Evolutionary conservation across 2,113 vertebrate genomes (phyloP).

Genomic region (Pseudorasbora parva): DNA sequence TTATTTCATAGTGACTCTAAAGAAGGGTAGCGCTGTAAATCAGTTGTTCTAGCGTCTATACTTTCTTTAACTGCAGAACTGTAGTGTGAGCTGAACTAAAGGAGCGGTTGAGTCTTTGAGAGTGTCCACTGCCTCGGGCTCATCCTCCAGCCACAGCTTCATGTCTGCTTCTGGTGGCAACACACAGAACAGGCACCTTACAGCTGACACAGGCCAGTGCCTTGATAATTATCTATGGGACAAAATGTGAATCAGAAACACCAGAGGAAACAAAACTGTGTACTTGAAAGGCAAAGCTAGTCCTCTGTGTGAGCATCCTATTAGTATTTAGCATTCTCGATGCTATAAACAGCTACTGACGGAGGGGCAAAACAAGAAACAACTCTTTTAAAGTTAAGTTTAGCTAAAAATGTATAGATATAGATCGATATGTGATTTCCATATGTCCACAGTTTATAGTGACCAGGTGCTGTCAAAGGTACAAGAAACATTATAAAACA

Average conservation of each 20-base stretch:
- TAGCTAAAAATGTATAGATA: not conserved
- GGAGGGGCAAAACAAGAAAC: not conserved
- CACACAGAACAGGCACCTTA: conserved; percentile 49
- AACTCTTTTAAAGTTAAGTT: not conserved
- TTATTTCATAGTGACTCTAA: too few species aligned
- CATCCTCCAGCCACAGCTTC: conserved; percentile 69
- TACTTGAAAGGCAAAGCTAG: conserved; percentile 27
- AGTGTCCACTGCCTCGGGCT: conserved; percentile 70
- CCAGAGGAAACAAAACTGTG: conserved; percentile 46
- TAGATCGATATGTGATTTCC: not conserved
- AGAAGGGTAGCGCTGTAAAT: not conserved
- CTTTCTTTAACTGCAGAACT: conserved; percentile 43
- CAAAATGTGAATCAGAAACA: conserved; percentile 38
- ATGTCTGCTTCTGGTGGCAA: conserved; percentile 57
- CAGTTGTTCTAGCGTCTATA: conserved; percentile 24
- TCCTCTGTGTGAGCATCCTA: conserved; percentile 27
- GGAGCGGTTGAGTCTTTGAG: conserved; percentile 67
- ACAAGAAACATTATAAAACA: not conserved
- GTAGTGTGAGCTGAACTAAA: conserved; percentile 58
- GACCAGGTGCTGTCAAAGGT: not conserved
- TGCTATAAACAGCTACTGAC: not conserved
- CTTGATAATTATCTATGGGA: conserved; percentile 48
- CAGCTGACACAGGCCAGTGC: conserved; percentile 53
- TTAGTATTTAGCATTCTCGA: conserved; percentile 1
- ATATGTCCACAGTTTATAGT: not conserved